Conservation (phyloP, 2,113 vertebrate species). For the Tragelaphus imberbis region DNA sequence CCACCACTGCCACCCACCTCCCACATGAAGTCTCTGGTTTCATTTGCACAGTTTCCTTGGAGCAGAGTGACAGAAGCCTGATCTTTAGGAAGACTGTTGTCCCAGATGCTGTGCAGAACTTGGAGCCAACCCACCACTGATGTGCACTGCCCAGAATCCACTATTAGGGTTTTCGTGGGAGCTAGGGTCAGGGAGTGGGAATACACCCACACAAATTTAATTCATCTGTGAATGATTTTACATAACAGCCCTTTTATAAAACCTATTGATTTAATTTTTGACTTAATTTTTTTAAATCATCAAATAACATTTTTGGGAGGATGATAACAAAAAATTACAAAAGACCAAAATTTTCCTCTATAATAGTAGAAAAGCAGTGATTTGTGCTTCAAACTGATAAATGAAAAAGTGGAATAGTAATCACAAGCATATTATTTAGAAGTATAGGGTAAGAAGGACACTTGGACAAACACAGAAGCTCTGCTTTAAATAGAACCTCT, state of each 20-base stretch:
- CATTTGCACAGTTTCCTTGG: not conserved
- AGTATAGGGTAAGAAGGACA: not conserved
- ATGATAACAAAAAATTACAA: not conserved
- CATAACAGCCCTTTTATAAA: not conserved
- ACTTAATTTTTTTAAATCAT: not conserved
- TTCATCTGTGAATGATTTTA: not conserved
- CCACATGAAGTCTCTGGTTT: not conserved
- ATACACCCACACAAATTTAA: not conserved
- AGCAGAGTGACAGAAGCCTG: not conserved
- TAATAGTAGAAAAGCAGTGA: not conserved
- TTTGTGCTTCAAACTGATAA: not conserved
- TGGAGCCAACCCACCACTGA: too few species aligned
- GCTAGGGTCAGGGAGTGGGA: too few species aligned
- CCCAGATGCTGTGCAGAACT: not conserved
- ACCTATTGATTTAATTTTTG: not conserved
- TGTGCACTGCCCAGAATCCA: not conserved
- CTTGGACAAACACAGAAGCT: not conserved
- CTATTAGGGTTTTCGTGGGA: too few species aligned
- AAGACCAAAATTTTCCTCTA: not conserved
- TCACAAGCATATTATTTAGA: not conserved
- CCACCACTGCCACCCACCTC: not conserved
- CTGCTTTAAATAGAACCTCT: not conserved
- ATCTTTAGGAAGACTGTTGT: not conserved
- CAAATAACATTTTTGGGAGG: not conserved
- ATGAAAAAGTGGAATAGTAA: not conserved